Percentiles rank a stretch among this genome's conserved stretches.
phyloP scores from a whole-genome alignment of 2,888 invertebrate genomes.

The Caenorhabditis becei region DNA sequence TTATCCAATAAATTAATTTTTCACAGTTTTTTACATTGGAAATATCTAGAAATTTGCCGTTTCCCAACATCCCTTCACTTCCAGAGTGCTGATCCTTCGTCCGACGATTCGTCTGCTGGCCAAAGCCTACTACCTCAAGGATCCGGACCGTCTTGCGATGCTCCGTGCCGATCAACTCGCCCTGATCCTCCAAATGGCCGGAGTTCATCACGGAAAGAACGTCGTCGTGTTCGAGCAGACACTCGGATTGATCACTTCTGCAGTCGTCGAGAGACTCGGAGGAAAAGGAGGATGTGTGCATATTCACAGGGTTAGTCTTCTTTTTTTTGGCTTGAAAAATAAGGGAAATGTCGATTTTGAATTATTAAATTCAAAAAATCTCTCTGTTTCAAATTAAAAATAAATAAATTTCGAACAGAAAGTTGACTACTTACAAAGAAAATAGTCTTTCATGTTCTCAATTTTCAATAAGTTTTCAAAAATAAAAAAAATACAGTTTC shows the following conservation, averaged over 20 bases:
- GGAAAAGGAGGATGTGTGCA: constrained; percentile 85
- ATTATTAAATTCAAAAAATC: neutral
- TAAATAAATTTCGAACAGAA: neutral
- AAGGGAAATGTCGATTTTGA: neutral
- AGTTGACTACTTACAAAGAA: too few species aligned
- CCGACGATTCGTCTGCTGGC: constrained; percentile 90
- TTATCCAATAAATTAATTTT: neutral
- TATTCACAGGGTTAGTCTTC: constrained; percentile 60
- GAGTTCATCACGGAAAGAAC: constrained; percentile 86
- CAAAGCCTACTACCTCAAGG: constrained; percentile 89
- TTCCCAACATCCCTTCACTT: neutral
- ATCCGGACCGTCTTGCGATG: constrained; percentile 74
- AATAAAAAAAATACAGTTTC: too few species aligned
- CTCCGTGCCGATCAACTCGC: constrained; percentile 91
- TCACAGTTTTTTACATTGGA: neutral
- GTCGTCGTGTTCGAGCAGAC: constrained; percentile 69
- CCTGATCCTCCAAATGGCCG: constrained; percentile 90
- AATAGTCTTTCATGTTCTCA: too few species aligned
- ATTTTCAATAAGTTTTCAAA: too few species aligned
- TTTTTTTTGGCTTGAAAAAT: neutral
- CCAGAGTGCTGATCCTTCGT: constrained; percentile 84
- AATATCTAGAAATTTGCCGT: neutral
- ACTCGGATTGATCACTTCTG: constrained; percentile 64
- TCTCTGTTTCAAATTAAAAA: neutral
- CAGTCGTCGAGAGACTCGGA: constrained; percentile 86